Percentiles rank a stretch among this genome's conserved stretches.
Evolutionary conservation across 2,888 invertebrate species (phyloP).

Genomic region (Tupiocoris notatus): DNA sequence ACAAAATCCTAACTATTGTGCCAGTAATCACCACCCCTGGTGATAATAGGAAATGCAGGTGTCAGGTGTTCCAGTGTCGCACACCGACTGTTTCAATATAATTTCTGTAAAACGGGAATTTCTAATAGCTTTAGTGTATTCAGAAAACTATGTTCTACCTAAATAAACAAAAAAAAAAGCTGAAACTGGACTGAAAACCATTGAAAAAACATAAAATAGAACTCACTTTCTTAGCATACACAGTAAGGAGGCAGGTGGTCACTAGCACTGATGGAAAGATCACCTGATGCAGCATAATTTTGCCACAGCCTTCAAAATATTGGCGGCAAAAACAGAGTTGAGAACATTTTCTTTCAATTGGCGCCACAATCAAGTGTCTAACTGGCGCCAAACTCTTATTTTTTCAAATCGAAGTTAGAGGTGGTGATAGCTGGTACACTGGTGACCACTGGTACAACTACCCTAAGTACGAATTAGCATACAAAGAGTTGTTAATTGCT

Average conservation of each 20-base stretch:
- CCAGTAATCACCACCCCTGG: too few species aligned
- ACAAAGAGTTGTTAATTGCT: constrained; percentile 43
- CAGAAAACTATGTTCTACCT: constrained; percentile 1
- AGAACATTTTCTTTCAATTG: not conserved
- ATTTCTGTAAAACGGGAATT: not conserved
- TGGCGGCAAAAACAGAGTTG: not conserved
- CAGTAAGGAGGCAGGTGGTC: not conserved
- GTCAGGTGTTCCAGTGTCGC: too few species aligned
- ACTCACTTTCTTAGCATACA: not conserved
- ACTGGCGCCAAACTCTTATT: too few species aligned
- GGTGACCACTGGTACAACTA: not conserved
- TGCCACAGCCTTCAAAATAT: not conserved
- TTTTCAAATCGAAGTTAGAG: constrained; percentile 9
- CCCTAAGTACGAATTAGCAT: constrained; percentile 37
- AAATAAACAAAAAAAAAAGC: too few species aligned
- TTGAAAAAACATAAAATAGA: constrained; percentile 4
- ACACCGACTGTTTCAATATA: too few species aligned
- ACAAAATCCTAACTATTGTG: too few species aligned
- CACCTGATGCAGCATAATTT: not conserved
- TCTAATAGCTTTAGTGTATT: not conserved
- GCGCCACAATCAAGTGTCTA: not conserved
- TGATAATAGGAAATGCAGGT: too few species aligned
- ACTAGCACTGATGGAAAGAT: not conserved
- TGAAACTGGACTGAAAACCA: not conserved
- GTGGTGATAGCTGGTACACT: not conserved